These are phyloP conservation scores for Sitodiplosis mosellana DNA, from an alignment of 1,140 invertebrate genomes.

Conservation along the genomic window DNA sequence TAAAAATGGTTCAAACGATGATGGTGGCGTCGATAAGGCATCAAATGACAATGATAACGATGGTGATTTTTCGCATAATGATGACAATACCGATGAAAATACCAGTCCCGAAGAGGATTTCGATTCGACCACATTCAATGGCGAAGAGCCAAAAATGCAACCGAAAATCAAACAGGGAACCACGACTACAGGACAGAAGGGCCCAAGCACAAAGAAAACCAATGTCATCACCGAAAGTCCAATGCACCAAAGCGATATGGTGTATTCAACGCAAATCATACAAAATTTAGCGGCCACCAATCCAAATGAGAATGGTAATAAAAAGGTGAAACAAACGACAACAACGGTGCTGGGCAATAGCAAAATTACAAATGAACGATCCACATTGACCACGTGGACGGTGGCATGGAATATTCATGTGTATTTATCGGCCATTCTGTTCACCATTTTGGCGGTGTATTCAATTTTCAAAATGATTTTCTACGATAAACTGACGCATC, in stretches of 20 bases:
- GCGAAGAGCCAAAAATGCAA: background rate
- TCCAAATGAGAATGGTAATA: constrained; percentile 2
- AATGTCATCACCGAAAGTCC: constrained; percentile 3
- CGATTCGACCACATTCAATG: background rate
- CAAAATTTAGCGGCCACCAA: constrained; percentile 26
- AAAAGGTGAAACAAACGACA: constrained; percentile 2
- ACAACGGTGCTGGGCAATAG: constrained; percentile 4
- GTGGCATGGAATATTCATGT: constrained; percentile 79
- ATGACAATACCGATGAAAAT: background rate
- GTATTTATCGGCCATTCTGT: constrained; percentile 64
- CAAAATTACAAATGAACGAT: background rate
- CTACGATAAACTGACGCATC: constrained; percentile 59
- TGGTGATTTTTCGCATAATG: background rate
- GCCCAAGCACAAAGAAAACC: background rate
- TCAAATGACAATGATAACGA: constrained; percentile 1
- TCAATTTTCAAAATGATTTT: constrained; percentile 65
- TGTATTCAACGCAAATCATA: constrained; percentile 25
- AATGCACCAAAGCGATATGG: constrained; percentile 2
- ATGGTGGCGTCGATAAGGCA: background rate
- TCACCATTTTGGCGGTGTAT: constrained; percentile 59
- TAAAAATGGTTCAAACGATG: constrained; percentile 17
- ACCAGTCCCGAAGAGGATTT: background rate
- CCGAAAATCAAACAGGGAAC: constrained; percentile 5
- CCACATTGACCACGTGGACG: constrained; percentile 34
- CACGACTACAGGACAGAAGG: constrained; percentile 12